Evolutionary conservation across 2,113 vertebrate species (phyloP).

Genomic region (Syngnathus scovelli): DNA sequence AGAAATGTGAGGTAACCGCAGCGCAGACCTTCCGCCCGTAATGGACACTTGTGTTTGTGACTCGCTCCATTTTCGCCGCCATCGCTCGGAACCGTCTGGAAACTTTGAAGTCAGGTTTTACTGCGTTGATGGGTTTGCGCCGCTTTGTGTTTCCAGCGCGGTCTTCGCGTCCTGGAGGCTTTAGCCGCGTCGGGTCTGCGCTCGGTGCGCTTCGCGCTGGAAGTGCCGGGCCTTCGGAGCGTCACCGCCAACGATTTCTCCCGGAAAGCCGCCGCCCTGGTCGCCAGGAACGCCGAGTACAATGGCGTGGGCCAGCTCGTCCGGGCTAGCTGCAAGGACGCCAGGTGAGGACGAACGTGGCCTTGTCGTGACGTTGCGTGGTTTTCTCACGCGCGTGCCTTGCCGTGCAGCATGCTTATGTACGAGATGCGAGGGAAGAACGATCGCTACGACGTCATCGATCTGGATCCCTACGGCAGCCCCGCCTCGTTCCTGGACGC

Average conservation of each 20-base stretch:
- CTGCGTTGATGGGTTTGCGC: neutral
- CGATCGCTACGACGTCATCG: constrained; percentile 82
- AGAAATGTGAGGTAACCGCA: constrained; percentile 74
- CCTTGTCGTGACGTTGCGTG: too few species aligned
- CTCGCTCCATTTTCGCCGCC: neutral
- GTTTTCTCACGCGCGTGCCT: too few species aligned
- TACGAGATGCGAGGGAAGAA: constrained; percentile 73
- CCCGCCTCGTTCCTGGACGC: constrained; percentile 83
- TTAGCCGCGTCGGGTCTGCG: constrained; percentile 86
- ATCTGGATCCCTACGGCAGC: constrained; percentile 90
- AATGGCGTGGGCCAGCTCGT: constrained; percentile 77
- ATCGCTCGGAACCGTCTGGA: neutral
- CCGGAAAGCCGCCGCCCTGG: constrained; percentile 74
- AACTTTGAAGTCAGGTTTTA: neutral
- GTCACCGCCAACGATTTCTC: constrained; percentile 87
- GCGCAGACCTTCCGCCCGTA: too few species aligned
- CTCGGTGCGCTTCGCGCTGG: constrained; percentile 84
- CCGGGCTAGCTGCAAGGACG: constrained; percentile 78
- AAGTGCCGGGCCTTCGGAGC: constrained; percentile 81
- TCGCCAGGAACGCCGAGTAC: constrained; percentile 74
- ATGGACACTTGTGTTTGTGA: too few species aligned
- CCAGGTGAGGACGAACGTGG: constrained; percentile 68
- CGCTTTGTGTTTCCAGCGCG: constrained; percentile 26
- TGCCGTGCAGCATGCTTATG: constrained; percentile 74
- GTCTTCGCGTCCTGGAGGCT: constrained; percentile 80